Percentiles rank a stretch among this genome's conserved stretches.
Evolutionary conservation across 2,888 invertebrate species (phyloP).

Genomic region (Leptopilina syphax): DNA sequence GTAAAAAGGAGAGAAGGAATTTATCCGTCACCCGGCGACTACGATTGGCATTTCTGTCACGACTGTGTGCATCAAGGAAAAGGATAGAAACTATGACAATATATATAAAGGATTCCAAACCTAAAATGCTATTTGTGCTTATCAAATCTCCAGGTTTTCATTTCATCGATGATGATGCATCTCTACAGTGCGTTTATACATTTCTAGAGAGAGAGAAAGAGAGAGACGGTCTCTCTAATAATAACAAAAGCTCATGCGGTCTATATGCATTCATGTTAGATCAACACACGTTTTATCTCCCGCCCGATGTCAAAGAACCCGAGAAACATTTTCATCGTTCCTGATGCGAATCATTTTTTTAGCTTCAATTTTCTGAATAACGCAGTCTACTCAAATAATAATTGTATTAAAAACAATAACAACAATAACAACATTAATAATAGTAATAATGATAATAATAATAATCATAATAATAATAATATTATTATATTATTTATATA

Average conservation of each 20-base stretch:
- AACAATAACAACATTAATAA: too few relatives aligned
- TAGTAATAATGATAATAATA: too few relatives aligned
- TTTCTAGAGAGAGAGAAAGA: background rate
- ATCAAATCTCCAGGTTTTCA: constrained; percentile 53
- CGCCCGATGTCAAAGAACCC: background rate
- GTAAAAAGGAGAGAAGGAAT: constrained; percentile 54
- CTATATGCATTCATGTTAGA: background rate
- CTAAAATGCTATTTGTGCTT: constrained; percentile 28
- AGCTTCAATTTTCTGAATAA: too few relatives aligned
- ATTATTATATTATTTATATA: too few relatives aligned
- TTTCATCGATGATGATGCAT: constrained; percentile 48
- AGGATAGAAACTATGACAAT: constrained; percentile 45
- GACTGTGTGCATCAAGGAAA: constrained; percentile 45
- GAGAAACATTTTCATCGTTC: too few relatives aligned
- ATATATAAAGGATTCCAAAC: constrained; percentile 55
- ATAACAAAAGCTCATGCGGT: background rate
- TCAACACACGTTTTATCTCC: constrained; percentile 1
- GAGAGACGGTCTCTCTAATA: constrained; percentile 2
- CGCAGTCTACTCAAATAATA: too few relatives aligned
- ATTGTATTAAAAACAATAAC: too few relatives aligned
- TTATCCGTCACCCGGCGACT: constrained; percentile 57
- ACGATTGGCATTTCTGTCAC: constrained; percentile 56
- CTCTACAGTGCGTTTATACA: constrained; percentile 42
- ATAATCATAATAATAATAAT: too few relatives aligned
- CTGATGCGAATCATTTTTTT: too few relatives aligned